Evolutionary conservation across 2,888 invertebrate genomes (phyloP).

Genomic region (Eulithis testata): DNA sequence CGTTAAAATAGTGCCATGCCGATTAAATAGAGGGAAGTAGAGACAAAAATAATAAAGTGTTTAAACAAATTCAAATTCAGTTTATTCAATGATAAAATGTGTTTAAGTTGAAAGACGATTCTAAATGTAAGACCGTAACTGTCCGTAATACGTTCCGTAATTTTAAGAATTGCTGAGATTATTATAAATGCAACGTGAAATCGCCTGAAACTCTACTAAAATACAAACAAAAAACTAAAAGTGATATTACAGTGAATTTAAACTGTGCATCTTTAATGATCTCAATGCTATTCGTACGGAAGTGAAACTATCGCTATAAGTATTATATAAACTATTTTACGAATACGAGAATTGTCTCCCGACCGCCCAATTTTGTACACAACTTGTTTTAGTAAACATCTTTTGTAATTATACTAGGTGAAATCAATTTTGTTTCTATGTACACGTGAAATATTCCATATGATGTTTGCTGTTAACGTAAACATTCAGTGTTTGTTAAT

Average conservation of each 20-base stretch:
- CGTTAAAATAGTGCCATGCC: too few relatives aligned
- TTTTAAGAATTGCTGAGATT: background rate
- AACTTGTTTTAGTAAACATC: background rate
- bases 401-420: background rate
- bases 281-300: background rate
- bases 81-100: too few relatives aligned
- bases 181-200: background rate
- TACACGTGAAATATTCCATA: background rate
- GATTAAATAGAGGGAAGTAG: too few relatives aligned
- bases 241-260: slow-evolving; percentile 7
- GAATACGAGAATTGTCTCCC: slow-evolving; percentile 7
- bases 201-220: background rate
- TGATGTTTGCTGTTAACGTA: background rate
- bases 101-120: too few relatives aligned
- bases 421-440: background rate
- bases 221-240: background rate
- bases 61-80: too few relatives aligned
- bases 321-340: background rate
- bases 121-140: too few relatives aligned
- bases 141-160: too few relatives aligned
- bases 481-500: too few relatives aligned
- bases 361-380: slow-evolving; percentile 14
- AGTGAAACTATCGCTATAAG: slow-evolving; percentile 12
- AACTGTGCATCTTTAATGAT: slow-evolving; percentile 23
- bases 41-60: too few relatives aligned